phyloP scores from a whole-genome alignment of 2,888 invertebrate species.

The Perizoma affinitatum region DNA sequence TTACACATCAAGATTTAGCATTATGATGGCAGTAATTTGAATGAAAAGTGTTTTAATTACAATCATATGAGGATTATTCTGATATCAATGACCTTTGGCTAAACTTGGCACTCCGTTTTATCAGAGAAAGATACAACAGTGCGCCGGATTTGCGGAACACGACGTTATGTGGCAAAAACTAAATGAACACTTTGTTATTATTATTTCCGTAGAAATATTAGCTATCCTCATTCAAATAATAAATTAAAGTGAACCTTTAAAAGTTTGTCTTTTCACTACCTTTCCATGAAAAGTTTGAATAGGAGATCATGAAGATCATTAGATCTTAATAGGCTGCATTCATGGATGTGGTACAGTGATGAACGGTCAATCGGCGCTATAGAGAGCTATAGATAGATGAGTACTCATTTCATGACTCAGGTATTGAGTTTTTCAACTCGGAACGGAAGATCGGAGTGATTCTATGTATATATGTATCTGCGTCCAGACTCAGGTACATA shows the following conservation, averaged over 20 bases:
- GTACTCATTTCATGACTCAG: too few species aligned
- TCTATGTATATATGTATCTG: too few species aligned
- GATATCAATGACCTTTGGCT: conserved; percentile 29
- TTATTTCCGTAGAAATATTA: not conserved
- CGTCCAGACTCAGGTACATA: too few species aligned
- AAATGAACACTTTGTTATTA: not conserved
- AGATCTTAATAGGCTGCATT: not conserved
- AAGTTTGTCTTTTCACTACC: not conserved
- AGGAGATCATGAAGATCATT: not conserved
- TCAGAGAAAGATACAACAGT: conserved; percentile 38
- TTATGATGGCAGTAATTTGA: not conserved
- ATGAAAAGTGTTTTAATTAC: too few species aligned
- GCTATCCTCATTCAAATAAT: not conserved
- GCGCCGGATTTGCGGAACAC: conserved; percentile 24
- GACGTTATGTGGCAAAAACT: conserved; percentile 14
- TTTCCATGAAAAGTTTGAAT: not conserved
- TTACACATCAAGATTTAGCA: not conserved
- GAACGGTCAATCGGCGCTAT: not conserved
- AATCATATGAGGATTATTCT: not conserved
- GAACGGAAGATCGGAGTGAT: too few species aligned
- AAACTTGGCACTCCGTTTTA: conserved; percentile 26
- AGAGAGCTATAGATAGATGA: not conserved
- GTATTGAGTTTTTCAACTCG: too few species aligned
- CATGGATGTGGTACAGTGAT: not conserved
- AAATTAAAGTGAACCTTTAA: conserved; percentile 1